Evolutionary conservation across 1,140 invertebrate genomes (phyloP), one percentile per base, ranked within the genome.

Genomic region (Drosophila parvula): DNA sequence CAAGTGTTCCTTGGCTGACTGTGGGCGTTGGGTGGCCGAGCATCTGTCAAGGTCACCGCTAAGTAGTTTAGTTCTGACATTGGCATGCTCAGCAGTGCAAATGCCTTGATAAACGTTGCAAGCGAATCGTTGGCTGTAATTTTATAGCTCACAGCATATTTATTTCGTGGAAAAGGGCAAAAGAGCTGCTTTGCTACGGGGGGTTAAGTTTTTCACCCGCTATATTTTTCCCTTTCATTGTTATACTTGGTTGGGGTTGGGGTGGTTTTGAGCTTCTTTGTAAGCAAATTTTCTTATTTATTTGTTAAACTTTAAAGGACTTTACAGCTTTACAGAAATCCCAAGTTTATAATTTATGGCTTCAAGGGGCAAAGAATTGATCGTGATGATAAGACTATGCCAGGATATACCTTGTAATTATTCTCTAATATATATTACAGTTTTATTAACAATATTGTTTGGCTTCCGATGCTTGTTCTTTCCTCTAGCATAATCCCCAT

Each of bases 71-170:
- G 68, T 65, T 67, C 48, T 47, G 67, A 22, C 65, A 50, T 78
- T 64, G 76, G 76, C 65, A 64, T 57, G 74, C 71, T 76, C 60
- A 44, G 71, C 53, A 75, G 61, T 47, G 48, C 28, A 59, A 76
- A 68, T 47, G 55, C 73, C 74, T 75, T 73, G 67, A 73, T 73
- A 73, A 73, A 69, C 69, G 69, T 71, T 73, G 69, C 69, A 71
- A 34, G 53, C 11, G 22, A 41, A 55, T 16, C 45, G 18, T 41
- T 36, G 28, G 45, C 60, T 51, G 45, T 51, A 68, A 73, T 73
- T 73, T 73, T 71, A 73, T 73, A 71, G 69, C 69, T 73, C 36
- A 36, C 30, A 59, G 69, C 69, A 73, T 73, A 73, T 73, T 73
- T 73, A 59, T 48, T 50, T 73, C 30, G 1, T 30, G 16, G 22